Base-by-base conservation (phyloP, 2,113 vertebrate genomes). In the Spilogale gracilis region DNA sequence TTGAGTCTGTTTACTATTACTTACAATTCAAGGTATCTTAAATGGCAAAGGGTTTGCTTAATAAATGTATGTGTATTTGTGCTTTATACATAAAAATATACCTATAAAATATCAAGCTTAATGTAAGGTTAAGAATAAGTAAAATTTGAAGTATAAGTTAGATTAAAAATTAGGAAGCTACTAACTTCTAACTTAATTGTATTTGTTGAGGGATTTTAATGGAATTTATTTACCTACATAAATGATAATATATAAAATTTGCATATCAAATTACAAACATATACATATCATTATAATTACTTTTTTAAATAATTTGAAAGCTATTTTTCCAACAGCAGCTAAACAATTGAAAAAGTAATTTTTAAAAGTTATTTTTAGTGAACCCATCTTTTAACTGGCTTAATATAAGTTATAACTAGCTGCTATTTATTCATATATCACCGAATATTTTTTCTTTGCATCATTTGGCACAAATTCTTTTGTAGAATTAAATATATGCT, bases 91-190 rank as follows among this genome's bases (percentile, higher is more conserved):
- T 95, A 92, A 69, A 92, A 93, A 80, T 80, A 95, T 8, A 52
- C 58, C 71, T n/a, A 74, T 86, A 95, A 90, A 96, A 87, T 74
- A 95, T 32, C 32, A 79, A 88, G 27, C 4, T 82, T 91, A 87
- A 89, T 79, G 11, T 71, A 74, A 3, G 14, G 48, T 30, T 73
- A 94, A 91, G 52, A 69, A 56, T 96, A 52, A 79, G 20, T 84
- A 61, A 95, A 92, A 89, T 76, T 69, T 85, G 58, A 93, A 89
- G 21, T 9, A 81, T 14, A 80, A 54, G 23, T 83, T 88, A 84
- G 89, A 69, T 78, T 38, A 60, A 91, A 93, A 91, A 80, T 80
- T 61, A 50, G 13, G 71, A 91, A 91, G n/a, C 30, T 91, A 60
- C 54, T 83, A 50, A 61, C 25, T 71, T 69, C 60, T 91, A 82